Conservation (phyloP, 2,797 vertebrate species). For the Micropoecilia bifurca region DNA sequence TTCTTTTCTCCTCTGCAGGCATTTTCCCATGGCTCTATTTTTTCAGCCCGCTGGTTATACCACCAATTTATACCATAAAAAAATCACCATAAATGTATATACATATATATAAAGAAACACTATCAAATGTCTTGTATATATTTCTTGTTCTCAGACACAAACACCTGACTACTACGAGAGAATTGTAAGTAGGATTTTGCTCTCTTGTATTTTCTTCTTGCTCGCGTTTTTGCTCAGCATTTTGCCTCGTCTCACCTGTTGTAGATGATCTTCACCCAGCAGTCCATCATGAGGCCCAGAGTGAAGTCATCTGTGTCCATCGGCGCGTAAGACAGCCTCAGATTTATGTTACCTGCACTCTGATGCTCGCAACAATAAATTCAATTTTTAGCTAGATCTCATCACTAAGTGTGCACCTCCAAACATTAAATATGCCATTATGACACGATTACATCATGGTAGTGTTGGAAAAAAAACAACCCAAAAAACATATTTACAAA, state of each 20-base stretch:
- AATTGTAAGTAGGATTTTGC: constrained; percentile 83
- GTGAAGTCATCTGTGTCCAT: constrained; percentile 98
- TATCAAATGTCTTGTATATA: neutral
- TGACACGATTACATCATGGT: neutral
- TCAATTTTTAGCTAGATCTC: neutral
- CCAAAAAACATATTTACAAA: neutral
- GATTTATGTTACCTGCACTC: neutral
- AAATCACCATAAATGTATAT: neutral
- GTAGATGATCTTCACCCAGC: constrained; percentile 95
- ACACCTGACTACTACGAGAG: constrained; percentile 88
- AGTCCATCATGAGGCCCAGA: constrained; percentile 91
- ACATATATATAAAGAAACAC: neutral
- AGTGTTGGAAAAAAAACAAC: neutral
- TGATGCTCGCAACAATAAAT: constrained; percentile 3
- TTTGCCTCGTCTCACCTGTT: constrained; percentile 36
- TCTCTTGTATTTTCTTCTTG: neutral
- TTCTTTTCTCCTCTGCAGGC: constrained; percentile 48
- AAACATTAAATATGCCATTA: neutral
- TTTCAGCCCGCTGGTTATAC: constrained; percentile 37
- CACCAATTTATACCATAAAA: constrained; percentile 1
- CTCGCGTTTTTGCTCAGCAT: neutral
- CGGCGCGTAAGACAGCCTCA: constrained; percentile 85
- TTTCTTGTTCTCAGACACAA: constrained; percentile 82
- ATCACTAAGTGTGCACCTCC: neutral
- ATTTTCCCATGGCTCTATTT: constrained; percentile 34